These are phyloP conservation scores for Tympanuchus pallidicinctus DNA, from an alignment of 2,113 vertebrate species.

Conservation along the genomic window DNA sequence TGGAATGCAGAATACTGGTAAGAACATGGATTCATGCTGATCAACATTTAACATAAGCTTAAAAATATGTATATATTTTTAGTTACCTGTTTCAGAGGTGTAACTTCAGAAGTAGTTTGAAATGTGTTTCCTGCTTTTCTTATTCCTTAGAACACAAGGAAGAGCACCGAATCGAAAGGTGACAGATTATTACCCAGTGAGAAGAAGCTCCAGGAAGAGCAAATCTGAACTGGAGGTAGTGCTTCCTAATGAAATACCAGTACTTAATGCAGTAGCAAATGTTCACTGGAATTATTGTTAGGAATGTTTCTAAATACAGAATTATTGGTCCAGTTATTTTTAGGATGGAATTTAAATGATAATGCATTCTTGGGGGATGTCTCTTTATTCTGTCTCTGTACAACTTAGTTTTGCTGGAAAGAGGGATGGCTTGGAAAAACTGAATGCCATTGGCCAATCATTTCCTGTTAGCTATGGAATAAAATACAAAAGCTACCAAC, in stretches of 20 bases:
- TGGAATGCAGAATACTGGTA: background rate
- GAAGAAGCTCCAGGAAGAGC: slow-evolving; percentile 93
- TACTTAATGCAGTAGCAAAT: background rate
- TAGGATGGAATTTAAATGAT: background rate
- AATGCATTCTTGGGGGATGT: background rate
- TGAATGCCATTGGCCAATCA: background rate
- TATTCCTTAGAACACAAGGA: slow-evolving; percentile 79
- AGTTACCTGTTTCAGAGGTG: background rate
- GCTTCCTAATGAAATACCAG: background rate
- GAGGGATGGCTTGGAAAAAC: background rate
- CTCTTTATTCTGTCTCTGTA: background rate
- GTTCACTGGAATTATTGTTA: background rate
- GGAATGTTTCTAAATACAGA: background rate
- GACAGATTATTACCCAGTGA: slow-evolving; percentile 93
- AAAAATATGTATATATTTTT: background rate
- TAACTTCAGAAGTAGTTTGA: background rate
- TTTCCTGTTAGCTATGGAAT: background rate
- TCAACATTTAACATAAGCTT: background rate
- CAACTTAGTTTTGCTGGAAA: background rate
- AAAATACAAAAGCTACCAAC: background rate
- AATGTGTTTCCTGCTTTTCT: background rate
- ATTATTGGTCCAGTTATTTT: background rate
- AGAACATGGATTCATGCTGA: background rate
- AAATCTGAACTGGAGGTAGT: slow-evolving; percentile 90
- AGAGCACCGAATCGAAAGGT: slow-evolving; percentile 90